Evolutionary conservation across 2,113 vertebrate genomes (phyloP).

Genomic region (Megaceryle maxima): DNA sequence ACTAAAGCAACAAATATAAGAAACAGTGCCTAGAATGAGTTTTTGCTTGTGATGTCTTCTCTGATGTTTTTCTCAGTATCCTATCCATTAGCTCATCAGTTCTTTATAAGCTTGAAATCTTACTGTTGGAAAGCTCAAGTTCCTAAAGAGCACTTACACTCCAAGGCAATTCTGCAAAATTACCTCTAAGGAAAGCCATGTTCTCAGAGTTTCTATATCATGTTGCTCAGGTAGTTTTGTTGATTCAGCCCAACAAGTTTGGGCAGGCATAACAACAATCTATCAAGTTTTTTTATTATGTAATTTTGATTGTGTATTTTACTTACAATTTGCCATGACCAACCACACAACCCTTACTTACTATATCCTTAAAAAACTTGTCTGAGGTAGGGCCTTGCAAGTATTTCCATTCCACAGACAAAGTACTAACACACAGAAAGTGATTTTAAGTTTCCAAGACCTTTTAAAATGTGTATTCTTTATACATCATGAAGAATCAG

Average conservation of each 20-base stretch:
- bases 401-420: not conserved
- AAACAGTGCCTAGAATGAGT: not conserved
- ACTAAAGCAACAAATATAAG: constrained; percentile 50
- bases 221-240: not conserved
- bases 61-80: not conserved
- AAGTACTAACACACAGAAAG: not conserved
- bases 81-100: not conserved
- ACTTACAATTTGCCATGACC: not conserved
- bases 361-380: not conserved
- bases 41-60: not conserved
- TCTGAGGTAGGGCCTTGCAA: not conserved
- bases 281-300: not conserved
- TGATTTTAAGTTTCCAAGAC: not conserved
- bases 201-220: not conserved
- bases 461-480: not conserved
- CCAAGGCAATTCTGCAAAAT: not conserved
- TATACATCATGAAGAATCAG: not conserved
- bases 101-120: not conserved
- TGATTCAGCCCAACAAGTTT: not conserved
- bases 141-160: not conserved
- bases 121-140: not conserved
- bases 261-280: not conserved
- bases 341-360: not conserved
- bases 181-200: not conserved
- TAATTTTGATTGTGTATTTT: not conserved